A percentile compares a stretch with the other conserved stretches of the same genome.
These are phyloP conservation scores for Meriones unguiculatus DNA, from an alignment of 2,113 vertebrate genomes.

Conservation along the genomic window DNA sequence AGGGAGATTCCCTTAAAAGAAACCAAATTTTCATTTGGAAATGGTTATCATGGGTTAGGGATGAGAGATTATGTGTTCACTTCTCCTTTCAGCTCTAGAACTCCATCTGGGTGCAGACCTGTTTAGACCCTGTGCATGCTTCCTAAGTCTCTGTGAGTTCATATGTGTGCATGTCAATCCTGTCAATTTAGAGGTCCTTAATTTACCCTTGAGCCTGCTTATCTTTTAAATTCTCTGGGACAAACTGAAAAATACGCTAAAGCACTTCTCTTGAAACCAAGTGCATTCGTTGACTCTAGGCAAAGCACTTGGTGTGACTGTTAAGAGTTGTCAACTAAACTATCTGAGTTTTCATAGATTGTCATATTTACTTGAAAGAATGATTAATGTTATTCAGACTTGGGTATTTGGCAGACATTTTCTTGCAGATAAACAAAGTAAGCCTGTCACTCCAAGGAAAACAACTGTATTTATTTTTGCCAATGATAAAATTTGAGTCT, in stretches of 20 bases:
- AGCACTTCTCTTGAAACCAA: slow-evolving; percentile 26
- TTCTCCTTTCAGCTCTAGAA: background rate
- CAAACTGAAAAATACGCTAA: background rate
- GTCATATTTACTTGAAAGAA: slow-evolving; percentile 73
- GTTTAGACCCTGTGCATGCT: background rate
- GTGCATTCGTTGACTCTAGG: background rate
- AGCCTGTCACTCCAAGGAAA: slow-evolving; percentile 68
- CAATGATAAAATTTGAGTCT: slow-evolving; percentile 54
- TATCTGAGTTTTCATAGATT: slow-evolving; percentile 56
- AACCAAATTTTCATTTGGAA: background rate
- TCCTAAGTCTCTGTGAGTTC: too few relatives aligned
- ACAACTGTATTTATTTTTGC: slow-evolving; percentile 63
- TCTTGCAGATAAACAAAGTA: slow-evolving; percentile 63
- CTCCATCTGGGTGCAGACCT: background rate
- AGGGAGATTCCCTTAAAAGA: background rate
- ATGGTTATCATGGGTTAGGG: background rate
- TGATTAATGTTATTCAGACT: slow-evolving; percentile 73
- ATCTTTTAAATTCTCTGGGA: slow-evolving; percentile 9
- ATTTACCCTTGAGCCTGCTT: background rate
- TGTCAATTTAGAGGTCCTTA: background rate
- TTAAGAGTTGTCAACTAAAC: slow-evolving; percentile 31
- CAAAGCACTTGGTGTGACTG: background rate
- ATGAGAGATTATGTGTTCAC: background rate
- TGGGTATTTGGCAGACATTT: slow-evolving; percentile 71
- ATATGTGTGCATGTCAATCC: background rate